A percentile compares a stretch with the other conserved stretches of the same genome.
Evolutionary conservation across 2,797 vertebrate species (phyloP).

Genomic region (Okamejei kenojei): DNA sequence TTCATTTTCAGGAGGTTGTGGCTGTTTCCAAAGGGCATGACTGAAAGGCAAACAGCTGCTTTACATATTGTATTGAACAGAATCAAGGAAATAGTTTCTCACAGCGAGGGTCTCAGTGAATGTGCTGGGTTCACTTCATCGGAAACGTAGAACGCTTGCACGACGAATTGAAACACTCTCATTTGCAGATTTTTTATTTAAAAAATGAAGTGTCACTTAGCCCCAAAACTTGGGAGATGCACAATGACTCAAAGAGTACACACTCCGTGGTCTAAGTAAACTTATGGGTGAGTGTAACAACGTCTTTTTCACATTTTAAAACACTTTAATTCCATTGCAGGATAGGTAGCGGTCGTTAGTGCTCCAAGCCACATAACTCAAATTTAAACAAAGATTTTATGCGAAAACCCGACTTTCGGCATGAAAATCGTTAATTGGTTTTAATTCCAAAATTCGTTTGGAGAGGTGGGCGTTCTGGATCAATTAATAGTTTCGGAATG

Average conservation of each 20-base stretch:
- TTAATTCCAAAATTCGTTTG: not conserved
- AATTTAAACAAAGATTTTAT: not conserved
- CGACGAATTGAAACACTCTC: too few species aligned
- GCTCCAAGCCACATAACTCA: not conserved
- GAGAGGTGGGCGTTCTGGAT: not conserved
- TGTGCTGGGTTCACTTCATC: not conserved
- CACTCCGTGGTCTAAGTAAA: not conserved
- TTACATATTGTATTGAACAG: not conserved
- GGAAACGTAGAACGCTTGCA: not conserved
- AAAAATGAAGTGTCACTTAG: not conserved
- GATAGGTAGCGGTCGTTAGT: not conserved
- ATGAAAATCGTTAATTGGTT: not conserved
- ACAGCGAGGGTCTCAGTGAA: too few species aligned
- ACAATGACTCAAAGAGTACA: not conserved
- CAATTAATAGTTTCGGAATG: not conserved
- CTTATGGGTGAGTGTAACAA: not conserved
- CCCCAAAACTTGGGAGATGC: not conserved
- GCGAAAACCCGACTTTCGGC: not conserved
- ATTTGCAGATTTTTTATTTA: not conserved
- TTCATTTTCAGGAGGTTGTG: constrained; percentile 85
- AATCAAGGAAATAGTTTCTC: not conserved
- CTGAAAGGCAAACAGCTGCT: constrained; percentile 40
- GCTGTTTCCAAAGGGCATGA: constrained; percentile 92
- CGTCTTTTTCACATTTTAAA: not conserved
- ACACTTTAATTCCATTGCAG: not conserved